Evolutionary conservation across 2,113 vertebrate genomes (phyloP).

Genomic region (Telmatochromis sp.): DNA sequence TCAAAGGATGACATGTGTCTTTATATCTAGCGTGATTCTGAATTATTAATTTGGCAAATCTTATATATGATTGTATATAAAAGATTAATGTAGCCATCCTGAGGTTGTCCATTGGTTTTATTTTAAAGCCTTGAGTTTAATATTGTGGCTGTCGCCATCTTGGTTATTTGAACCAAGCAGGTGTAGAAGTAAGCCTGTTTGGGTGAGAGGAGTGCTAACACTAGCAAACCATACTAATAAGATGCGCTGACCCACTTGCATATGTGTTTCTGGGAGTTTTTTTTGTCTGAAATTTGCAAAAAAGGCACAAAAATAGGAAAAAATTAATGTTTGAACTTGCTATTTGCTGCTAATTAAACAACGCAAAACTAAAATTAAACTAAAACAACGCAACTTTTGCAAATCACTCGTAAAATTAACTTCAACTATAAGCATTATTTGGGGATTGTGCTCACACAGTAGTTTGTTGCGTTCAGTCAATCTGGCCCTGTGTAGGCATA

Average conservation of each 20-base stretch:
- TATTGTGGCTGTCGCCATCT: background rate
- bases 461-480: rapidly evolving
- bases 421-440: background rate
- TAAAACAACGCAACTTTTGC: background rate
- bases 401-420: background rate
- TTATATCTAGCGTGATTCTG: background rate
- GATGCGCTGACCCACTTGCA: background rate
- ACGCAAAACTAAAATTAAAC: background rate
- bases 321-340: background rate
- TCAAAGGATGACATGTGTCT: background rate
- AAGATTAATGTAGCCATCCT: background rate
- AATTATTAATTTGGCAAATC: background rate
- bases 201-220: background rate
- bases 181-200: background rate
- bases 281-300: background rate
- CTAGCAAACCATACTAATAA: background rate
- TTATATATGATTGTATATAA: background rate
- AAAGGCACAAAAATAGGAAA: background rate
- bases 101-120: background rate
- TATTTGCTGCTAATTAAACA: background rate
- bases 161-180: background rate
- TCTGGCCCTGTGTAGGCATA: background rate
- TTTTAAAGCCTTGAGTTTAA: background rate
- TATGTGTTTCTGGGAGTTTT: background rate
- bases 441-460: background rate